Evolutionary conservation across 2,113 vertebrate genomes (phyloP), one percentile per base, ranked within the genome.

Genomic region (Oreochromis niloticus): DNA sequence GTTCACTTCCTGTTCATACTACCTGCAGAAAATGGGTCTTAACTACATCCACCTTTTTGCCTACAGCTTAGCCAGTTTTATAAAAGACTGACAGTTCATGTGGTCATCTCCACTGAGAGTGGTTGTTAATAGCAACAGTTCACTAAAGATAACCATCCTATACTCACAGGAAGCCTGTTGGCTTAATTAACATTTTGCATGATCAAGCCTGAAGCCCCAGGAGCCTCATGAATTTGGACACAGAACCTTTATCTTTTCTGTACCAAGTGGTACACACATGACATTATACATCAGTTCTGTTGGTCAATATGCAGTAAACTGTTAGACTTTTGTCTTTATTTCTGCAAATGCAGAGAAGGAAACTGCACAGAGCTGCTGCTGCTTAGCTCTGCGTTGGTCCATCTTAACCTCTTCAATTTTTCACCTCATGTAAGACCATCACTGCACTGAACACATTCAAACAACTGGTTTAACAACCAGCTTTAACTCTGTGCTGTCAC

Each of bases 391-490:
- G 27, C 27, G 7, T 55, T 16, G 34, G 30, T 83, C 27, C 6
- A n/a, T 71, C 22, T 61, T 63, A 61, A 80, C 30, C 78, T 57
- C 24, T 86, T 87, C 39, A 75, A 82, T 81, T 41, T 27, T 55
- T 83, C 57, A 55, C 56, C 57, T 46, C 36, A n/a, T 19, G 4
- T 52, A 32, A 43, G 82, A 66, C 48, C 39, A 54, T 19, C 75
- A 36, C 55, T 32, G 82, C 59, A 68, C 59, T 6, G 17, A 88
- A 82, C 50, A 75, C 43, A 83, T 85, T 90, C 46, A 93, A 90
- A 80, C 12, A 68, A 85, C 68, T 87, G 48, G n/a, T 85, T 94
- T 85, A 92, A 93, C 91, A 89, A 83, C 48, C 81, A 27, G 34
- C 79, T 87, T 56, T 84, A 86, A 88, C 79, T 86, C 52, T 10